Evolutionary conservation across 1,140 invertebrate genomes (phyloP).

Genomic region (Drosophila neocordata): DNA sequence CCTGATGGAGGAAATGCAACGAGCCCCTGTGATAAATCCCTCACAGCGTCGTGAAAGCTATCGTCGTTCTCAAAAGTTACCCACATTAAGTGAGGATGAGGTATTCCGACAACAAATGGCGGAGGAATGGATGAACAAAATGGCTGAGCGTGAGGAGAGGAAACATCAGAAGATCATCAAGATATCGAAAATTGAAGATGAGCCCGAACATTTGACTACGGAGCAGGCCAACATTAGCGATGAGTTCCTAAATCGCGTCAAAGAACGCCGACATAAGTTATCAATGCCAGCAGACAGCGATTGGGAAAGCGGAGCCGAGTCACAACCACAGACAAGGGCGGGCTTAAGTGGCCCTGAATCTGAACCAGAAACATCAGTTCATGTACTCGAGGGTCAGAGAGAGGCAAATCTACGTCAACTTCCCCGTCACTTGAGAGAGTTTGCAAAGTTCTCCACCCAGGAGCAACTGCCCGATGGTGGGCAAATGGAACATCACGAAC

Average conservation of each 20-base stretch:
- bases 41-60: conserved; percentile 61
- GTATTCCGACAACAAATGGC: conserved; percentile 90
- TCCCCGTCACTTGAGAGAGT: conserved; percentile 90
- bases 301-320: conserved; percentile 82
- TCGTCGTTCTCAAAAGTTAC: conserved; percentile 69
- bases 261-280: conserved; percentile 82
- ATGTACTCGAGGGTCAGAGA: conserved; percentile 83
- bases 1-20: conserved; percentile 81
- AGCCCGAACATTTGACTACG: conserved; percentile 73
- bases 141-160: conserved; percentile 90
- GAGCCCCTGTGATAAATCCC: conserved; percentile 58
- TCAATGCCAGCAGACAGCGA: conserved; percentile 80
- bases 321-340: conserved; percentile 82
- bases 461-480: conserved; percentile 66
- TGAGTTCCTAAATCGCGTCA: conserved; percentile 89
- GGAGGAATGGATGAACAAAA: conserved; percentile 90
- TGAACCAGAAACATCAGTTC: conserved; percentile 84
- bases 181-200: conserved; percentile 83
- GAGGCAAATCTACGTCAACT: conserved; percentile 86
- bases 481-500: conserved; percentile 60
- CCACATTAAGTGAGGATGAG: conserved; percentile 85
- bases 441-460: conserved; percentile 84
- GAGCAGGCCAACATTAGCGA: conserved; percentile 86
- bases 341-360: conserved; percentile 79
- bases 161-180: conserved; percentile 91